These are phyloP conservation scores for Sitta europaea DNA, from an alignment of 2,113 vertebrate genomes.

Conservation along the genomic window DNA sequence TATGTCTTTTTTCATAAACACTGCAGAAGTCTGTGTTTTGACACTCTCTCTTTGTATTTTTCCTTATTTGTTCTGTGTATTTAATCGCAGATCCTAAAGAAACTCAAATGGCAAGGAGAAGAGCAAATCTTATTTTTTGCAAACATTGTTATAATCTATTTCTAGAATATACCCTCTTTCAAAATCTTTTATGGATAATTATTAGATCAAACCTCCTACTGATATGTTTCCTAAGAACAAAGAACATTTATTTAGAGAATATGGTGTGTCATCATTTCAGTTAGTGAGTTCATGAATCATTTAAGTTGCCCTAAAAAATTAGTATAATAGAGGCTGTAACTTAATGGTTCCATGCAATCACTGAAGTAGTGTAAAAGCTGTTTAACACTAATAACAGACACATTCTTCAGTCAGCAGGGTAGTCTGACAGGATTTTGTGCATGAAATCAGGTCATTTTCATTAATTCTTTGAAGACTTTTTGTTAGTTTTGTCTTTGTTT, in stretches of 20 bases:
- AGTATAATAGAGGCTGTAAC: slow-evolving; percentile 22
- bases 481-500: not conserved
- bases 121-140: not conserved
- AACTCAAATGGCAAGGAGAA: not conserved
- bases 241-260: slow-evolving; percentile 21
- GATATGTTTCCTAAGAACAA: slow-evolving; percentile 4
- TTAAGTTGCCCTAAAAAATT: slow-evolving; percentile 23
- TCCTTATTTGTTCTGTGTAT: not conserved
- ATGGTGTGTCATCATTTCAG: not conserved
- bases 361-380: slow-evolving; percentile 32
- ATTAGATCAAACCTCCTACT: not conserved
- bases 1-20: not conserved
- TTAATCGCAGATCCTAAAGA: not conserved
- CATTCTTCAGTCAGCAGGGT: slow-evolving; percentile 14
- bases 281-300: slow-evolving; percentile 17
- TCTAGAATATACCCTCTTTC: not conserved
- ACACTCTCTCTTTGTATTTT: slow-evolving; percentile 9
- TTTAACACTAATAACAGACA: slow-evolving; percentile 35
- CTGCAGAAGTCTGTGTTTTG: slow-evolving; percentile 12
- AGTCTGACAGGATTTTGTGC: not conserved
- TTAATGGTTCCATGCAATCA: slow-evolving; percentile 39
- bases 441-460: slow-evolving; percentile 26
- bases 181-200: slow-evolving; percentile 16
- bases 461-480: slow-evolving; percentile 13
- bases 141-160: not conserved